phyloP scores from a whole-genome alignment of 2,888 invertebrate species.

The Beris morrisii region DNA sequence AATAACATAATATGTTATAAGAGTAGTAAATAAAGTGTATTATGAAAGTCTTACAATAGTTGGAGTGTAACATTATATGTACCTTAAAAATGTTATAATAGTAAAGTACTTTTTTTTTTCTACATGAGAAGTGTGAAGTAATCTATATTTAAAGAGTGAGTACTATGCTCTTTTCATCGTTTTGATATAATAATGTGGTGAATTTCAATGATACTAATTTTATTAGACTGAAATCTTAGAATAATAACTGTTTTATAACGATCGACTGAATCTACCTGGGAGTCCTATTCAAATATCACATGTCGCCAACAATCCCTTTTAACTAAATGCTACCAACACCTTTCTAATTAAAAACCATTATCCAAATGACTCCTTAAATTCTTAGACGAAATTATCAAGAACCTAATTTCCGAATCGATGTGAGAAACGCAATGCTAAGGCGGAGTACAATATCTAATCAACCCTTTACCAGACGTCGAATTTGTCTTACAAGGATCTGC shows the following conservation, averaged over 20 bases:
- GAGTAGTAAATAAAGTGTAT: no score
- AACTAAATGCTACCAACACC: constrained; percentile 12
- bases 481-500: constrained; percentile 19
- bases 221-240: not conserved
- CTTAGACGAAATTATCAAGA: constrained; percentile 4
- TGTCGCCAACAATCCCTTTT: no score
- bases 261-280: no score
- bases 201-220: not conserved
- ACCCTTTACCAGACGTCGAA: constrained; percentile 25
- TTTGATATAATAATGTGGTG: not conserved
- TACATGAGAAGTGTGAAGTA: no score
- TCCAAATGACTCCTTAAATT: not conserved
- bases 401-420: not conserved
- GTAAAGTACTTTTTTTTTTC: no score
- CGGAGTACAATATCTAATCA: constrained; percentile 13
- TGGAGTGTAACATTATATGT: no score
- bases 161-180: not conserved
- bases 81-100: no score
- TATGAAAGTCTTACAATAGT: no score
- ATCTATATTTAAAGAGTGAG: no score
- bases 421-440: no score
- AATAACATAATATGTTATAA: no score
- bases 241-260: not conserved
- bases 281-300: no score
- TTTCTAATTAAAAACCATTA: constrained; percentile 23